Evolutionary conservation across 30 jellyfish, hydroid and myxozoan species (phyloP).

Genomic region (Catostylus mosaicus): DNA sequence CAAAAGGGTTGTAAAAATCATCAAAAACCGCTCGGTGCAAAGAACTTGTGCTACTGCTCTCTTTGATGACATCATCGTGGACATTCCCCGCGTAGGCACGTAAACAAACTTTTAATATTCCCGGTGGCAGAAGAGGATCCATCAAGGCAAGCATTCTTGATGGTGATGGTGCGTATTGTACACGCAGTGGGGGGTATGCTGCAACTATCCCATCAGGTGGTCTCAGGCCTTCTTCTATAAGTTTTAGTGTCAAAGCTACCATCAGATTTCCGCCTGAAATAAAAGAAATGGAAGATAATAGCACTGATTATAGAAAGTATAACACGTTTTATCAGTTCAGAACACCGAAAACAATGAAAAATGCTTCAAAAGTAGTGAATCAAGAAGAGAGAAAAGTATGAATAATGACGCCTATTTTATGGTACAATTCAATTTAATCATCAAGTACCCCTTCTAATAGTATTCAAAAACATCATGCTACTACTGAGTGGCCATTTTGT

Average conservation of each 20-base stretch:
- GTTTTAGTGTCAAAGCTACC: conserved; percentile 79
- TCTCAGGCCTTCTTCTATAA: conserved; percentile 82
- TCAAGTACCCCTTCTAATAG: too few species aligned
- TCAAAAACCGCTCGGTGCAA: conserved; percentile 58
- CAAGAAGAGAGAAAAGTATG: too few species aligned
- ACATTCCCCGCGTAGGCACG: conserved; percentile 88
- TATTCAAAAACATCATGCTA: too few species aligned
- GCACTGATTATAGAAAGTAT: too few species aligned
- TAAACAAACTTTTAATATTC: conserved; percentile 85
- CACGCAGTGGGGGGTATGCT: conserved; percentile 96
- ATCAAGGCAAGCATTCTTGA: conserved; percentile 92
- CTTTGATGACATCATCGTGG: conserved; percentile 16
- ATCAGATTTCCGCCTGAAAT: conserved; percentile 89
- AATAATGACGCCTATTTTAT: too few species aligned
- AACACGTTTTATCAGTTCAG: too few species aligned
- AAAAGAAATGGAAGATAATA: not conserved
- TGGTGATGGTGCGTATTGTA: conserved; percentile 89
- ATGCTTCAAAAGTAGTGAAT: too few species aligned
- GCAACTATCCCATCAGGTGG: conserved; percentile 88
- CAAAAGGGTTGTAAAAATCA: conserved; percentile 84
- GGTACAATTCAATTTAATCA: too few species aligned
- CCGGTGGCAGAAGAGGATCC: conserved; percentile 97
- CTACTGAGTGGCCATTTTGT: too few species aligned
- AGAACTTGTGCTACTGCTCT: conserved; percentile 35
- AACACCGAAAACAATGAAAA: too few species aligned